phyloP scores from a whole-genome alignment of 2,113 vertebrate species.

The Varanus komodoensis region DNA sequence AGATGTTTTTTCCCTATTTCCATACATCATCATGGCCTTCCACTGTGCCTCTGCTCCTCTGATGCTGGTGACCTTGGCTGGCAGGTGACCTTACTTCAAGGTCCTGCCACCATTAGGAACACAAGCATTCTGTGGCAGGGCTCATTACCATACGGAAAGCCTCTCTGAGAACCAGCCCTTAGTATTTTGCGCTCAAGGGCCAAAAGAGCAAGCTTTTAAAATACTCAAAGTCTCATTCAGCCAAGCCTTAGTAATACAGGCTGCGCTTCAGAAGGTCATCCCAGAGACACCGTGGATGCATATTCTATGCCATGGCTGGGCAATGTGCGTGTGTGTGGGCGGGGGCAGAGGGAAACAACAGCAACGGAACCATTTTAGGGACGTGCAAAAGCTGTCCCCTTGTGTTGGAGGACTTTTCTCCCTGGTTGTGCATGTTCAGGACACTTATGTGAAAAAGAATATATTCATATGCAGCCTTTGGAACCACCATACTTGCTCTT shows the following conservation, averaged over 20 bases:
- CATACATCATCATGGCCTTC: background rate
- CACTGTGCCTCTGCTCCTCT: background rate
- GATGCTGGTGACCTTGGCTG: background rate
- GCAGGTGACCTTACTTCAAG: background rate
- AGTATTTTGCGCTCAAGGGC: background rate
- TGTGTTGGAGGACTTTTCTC: background rate
- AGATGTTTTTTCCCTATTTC: background rate
- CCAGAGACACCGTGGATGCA: background rate
- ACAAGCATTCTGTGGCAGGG: background rate
- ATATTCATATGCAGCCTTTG: background rate
- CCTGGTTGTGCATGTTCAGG: background rate
- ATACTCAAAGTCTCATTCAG: background rate
- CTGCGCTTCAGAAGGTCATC: background rate
- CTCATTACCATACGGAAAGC: background rate
- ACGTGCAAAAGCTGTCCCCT: background rate
- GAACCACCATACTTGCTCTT: no score
- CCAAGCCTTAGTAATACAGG: background rate
- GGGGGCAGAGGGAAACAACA: background rate
- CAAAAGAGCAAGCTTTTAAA: constrained; percentile 16
- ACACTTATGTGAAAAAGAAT: background rate
- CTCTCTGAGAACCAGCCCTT: background rate
- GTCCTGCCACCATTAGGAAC: background rate
- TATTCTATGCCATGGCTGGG: background rate
- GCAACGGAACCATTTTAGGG: background rate
- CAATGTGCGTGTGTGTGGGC: background rate